Evolutionary conservation across 2,888 invertebrate species (phyloP).

Genomic region (Drosophila buzzatii): DNA sequence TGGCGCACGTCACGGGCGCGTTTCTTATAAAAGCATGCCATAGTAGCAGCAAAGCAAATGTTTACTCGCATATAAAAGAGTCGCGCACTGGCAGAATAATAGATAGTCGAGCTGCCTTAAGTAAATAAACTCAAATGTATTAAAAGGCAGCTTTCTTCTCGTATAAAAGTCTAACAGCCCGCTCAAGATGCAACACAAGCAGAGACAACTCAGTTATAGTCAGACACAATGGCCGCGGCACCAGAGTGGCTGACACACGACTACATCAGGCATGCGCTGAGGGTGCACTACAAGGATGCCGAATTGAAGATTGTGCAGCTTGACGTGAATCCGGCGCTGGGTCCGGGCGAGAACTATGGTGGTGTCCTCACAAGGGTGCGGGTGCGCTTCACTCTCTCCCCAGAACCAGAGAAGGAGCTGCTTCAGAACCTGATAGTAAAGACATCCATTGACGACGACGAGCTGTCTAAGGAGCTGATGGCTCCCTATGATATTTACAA

Average conservation of each 20-base stretch:
- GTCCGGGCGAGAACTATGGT: constrained; percentile 83
- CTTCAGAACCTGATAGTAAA: constrained; percentile 73
- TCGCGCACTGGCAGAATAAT: not conserved
- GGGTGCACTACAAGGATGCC: constrained; percentile 65
- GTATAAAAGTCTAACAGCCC: constrained; percentile 38
- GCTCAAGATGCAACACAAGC: constrained; percentile 5
- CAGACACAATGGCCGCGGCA: constrained; percentile 50
- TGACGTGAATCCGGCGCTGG: constrained; percentile 71
- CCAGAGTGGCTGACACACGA: constrained; percentile 81
- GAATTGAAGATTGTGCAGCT: constrained; percentile 60
- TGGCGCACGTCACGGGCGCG: constrained; percentile 36
- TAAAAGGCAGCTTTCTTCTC: not conserved
- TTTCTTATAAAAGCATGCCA: constrained; percentile 3
- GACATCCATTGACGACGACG: constrained; percentile 80
- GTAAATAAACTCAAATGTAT: not conserved
- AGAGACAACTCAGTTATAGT: not conserved
- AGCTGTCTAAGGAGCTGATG: constrained; percentile 76
- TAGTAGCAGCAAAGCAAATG: constrained; percentile 10
- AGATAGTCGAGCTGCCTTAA: not conserved
- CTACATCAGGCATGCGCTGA: constrained; percentile 74
- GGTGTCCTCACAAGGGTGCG: constrained; percentile 75
- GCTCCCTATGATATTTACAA: constrained; percentile 83
- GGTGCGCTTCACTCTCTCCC: constrained; percentile 55
- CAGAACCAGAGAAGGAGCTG: constrained; percentile 23
- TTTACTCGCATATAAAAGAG: constrained; percentile 4